Evolutionary conservation across 2,888 invertebrate genomes (phyloP).

Genomic region (Xanthorhoe spadicearia): DNA sequence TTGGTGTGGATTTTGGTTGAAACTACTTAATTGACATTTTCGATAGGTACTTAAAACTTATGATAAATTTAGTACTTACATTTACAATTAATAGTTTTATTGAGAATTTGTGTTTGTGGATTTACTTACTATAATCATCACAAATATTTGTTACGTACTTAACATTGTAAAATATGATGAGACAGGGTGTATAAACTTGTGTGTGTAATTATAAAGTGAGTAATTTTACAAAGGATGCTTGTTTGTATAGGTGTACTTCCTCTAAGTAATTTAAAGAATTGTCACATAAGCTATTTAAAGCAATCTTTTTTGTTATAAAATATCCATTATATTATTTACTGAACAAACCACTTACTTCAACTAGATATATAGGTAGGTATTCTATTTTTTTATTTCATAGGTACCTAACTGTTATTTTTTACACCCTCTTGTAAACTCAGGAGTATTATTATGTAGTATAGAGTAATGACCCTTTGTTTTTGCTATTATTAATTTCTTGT

Average conservation of each 20-base stretch:
- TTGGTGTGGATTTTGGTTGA: neutral
- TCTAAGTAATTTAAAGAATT: neutral
- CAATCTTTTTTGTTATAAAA: neutral
- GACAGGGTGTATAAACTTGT: constrained; percentile 2
- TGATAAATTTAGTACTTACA: neutral
- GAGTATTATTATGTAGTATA: neutral
- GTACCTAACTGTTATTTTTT: neutral
- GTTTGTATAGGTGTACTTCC: neutral
- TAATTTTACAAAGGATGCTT: neutral
- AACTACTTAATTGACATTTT: neutral
- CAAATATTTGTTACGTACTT: constrained; percentile 1
- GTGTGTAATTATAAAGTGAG: no score
- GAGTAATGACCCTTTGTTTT: neutral
- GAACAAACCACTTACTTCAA: neutral
- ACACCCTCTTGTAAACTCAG: neutral
- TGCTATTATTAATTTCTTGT: neutral
- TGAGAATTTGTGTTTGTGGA: neutral
- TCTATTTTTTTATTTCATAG: neutral
- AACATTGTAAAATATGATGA: neutral
- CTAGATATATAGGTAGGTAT: neutral
- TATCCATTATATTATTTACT: neutral
- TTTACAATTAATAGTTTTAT: neutral
- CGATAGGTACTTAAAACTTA: neutral
- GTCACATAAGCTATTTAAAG: neutral
- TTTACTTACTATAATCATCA: neutral